Evolutionary conservation across 2,888 invertebrate genomes (phyloP).

Genomic region (Eurytoma californica): DNA sequence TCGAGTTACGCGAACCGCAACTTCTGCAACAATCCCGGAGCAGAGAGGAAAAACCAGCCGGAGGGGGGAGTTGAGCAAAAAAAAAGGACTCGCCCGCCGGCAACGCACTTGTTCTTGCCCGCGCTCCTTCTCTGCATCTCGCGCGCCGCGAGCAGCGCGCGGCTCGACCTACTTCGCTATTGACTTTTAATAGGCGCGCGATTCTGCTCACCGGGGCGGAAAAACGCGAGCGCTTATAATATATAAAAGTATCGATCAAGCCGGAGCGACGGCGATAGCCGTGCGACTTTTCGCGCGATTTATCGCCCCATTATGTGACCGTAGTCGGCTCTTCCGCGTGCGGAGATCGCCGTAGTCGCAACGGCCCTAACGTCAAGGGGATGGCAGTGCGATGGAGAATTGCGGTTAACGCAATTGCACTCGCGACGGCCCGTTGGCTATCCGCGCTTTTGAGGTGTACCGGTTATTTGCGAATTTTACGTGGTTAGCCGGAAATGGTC

Average conservation of each 20-base stretch:
- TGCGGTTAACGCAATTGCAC: neutral
- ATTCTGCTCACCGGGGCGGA: neutral
- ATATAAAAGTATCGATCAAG: slow-evolving; percentile 38
- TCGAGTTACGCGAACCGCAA: too few relatives aligned
- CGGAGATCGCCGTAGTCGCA: too few relatives aligned
- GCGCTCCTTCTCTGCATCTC: slow-evolving; percentile 2
- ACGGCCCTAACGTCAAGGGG: too few relatives aligned
- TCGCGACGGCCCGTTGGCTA: neutral
- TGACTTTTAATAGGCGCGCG: slow-evolving; percentile 53
- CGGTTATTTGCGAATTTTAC: too few relatives aligned
- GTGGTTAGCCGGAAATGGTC: too few relatives aligned
- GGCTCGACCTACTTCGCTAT: slow-evolving; percentile 52
- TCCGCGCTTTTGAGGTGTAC: neutral
- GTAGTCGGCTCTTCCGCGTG: slow-evolving; percentile 7
- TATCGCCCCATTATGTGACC: slow-evolving; percentile 46
- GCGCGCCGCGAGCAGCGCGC: too few relatives aligned
- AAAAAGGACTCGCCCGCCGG: too few relatives aligned
- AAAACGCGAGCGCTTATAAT: neutral
- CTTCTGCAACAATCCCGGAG: too few relatives aligned
- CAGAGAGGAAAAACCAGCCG: too few relatives aligned
- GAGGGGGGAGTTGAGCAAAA: too few relatives aligned
- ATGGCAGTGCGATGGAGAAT: too few relatives aligned
- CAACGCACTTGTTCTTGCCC: neutral
- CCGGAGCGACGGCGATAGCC: neutral
- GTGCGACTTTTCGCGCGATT: slow-evolving; percentile 47